Evolutionary conservation across 1,140 invertebrate species (phyloP), one percentile per base, ranked within the genome.

Genomic region (Musca vetustissima): DNA sequence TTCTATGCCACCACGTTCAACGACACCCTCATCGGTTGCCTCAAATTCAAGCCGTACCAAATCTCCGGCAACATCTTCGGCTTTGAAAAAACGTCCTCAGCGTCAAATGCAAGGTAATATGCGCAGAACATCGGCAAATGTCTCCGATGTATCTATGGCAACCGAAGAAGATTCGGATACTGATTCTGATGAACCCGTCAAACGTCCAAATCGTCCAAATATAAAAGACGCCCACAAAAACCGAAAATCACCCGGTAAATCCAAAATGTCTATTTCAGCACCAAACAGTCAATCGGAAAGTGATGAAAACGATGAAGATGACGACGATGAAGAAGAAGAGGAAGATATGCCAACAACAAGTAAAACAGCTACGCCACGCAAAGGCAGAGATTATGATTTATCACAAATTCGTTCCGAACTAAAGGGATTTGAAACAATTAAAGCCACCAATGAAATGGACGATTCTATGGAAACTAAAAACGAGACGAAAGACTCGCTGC

Each of bases 381-480:
- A 89, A 71, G 89, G 90, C 15, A 84, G 90, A 4, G 91, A 92
- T 76, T 93, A 92, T 74, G 92, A 94, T 83, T 83, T 94, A 1
- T 92, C 91, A 83, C 90, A 93, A 83, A 93, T 94, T 69, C 83
- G 92, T 71, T 93, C 91, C 0, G 92, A 94, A 79, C 77, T 94
- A 0, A 95, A 94, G 81, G 92, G 92, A 21, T 88, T 93, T 28
- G 77, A 79, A 59, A 69, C 61, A 0, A 64, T 71, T 8, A 73
- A 75, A 57, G 66, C 69, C 17, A 69, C 70, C n/a, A 72, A 75
- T 9, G 72, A 74, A 48, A 74, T 73, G 32, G 71, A 76, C 22
- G 36, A 61, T 21, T 36, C 57, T 0, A 7, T 2, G 17, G 36
- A 64, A 25, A 57, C 14, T 19, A 50, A 11, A 52, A 61, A 64